A percentile compares a stretch with the other conserved stretches of the same genome.
These are phyloP conservation scores for Tipula vernalis DNA, from an alignment of 2,888 invertebrate species.

Conservation along the genomic window DNA sequence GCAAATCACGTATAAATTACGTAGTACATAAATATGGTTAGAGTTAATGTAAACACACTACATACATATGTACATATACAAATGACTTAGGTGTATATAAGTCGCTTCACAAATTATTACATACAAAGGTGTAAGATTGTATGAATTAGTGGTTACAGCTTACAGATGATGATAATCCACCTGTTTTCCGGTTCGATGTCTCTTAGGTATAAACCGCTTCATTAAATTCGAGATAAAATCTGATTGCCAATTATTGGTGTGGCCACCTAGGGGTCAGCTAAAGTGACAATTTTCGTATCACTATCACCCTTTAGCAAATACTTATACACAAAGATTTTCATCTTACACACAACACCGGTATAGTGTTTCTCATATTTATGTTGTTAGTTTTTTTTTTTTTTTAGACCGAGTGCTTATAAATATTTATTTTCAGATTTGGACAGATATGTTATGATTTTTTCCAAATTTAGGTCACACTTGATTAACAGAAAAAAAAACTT, in stretches of 20 bases:
- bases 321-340: background rate
- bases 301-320: background rate
- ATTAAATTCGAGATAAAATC: background rate
- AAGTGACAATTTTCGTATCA: background rate
- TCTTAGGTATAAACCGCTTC: background rate
- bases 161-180: background rate
- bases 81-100: background rate
- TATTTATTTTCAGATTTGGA: conserved; percentile 4
- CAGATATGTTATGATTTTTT: background rate
- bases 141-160: background rate
- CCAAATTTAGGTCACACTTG: background rate
- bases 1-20: background rate
- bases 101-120: background rate
- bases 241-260: background rate
- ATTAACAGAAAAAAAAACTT: background rate
- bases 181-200: background rate
- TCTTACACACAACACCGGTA: background rate
- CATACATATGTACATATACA: no score
- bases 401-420: background rate
- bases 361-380: background rate
- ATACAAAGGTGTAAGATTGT: background rate
- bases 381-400: background rate
- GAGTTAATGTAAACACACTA: background rate
- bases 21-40: background rate
- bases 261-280: no score